Evolutionary conservation across 1,140 invertebrate species (phyloP).

Genomic region (Schlechtendalia chinensis): DNA sequence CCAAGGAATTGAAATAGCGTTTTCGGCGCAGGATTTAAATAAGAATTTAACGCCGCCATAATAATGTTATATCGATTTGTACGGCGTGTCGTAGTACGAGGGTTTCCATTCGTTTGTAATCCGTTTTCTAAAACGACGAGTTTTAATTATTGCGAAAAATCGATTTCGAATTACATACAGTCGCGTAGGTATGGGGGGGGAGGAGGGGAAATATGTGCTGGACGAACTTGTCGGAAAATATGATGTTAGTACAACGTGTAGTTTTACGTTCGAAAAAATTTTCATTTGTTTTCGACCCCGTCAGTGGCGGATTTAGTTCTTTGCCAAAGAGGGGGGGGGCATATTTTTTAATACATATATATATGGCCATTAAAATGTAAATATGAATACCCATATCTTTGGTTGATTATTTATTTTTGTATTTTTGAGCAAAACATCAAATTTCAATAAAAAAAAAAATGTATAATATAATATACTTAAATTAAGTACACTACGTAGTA

Average conservation of each 20-base stretch:
- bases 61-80: neutral
- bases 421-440: too few species aligned
- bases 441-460: too few species aligned
- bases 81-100: neutral
- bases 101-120: neutral
- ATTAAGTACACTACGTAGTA: too few species aligned
- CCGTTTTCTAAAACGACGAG: neutral
- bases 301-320: too few species aligned
- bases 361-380: too few species aligned
- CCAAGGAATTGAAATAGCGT: conserved; percentile 4
- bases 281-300: conserved; percentile 19
- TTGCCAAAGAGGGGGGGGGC: too few species aligned
- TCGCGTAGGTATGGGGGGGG: neutral
- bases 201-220: too few species aligned
- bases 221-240: too few species aligned
- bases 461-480: too few species aligned
- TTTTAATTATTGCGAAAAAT: conserved; percentile 13
- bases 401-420: too few species aligned
- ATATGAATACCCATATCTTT: too few species aligned
- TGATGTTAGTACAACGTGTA: neutral
- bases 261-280: conserved; percentile 8
- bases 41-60: neutral
- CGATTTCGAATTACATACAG: neutral
- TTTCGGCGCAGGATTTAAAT: conserved; percentile 6
- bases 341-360: too few species aligned